These are phyloP conservation scores for Venustaconcha ellipsiformis DNA, from an alignment of 1,140 invertebrate species.

Conservation along the genomic window DNA sequence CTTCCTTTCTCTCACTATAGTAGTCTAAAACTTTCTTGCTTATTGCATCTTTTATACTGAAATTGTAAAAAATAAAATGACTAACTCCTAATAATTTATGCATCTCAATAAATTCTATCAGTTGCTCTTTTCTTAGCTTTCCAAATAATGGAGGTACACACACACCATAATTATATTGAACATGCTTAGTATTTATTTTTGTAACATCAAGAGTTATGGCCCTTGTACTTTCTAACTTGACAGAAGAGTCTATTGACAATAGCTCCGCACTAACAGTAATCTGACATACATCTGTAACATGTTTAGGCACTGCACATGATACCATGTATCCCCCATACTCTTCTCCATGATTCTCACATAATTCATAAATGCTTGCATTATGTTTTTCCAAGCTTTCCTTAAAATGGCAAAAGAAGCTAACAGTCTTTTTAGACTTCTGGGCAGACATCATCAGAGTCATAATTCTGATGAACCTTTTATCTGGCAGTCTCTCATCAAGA, in stretches of 20 bases:
- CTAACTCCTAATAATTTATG: slow-evolving; percentile 57
- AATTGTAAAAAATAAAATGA: slow-evolving; percentile 63
- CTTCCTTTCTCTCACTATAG: slow-evolving; percentile 43
- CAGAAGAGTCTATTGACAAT: background rate
- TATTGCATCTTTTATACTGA: slow-evolving; percentile 37
- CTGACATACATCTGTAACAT: slow-evolving; percentile 23
- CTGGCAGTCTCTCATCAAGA: slow-evolving; percentile 28
- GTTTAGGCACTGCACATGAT: slow-evolving; percentile 46
- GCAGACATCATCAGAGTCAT: slow-evolving; percentile 33
- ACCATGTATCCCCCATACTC: slow-evolving; percentile 59
- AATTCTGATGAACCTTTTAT: slow-evolving; percentile 29
- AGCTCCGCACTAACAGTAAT: slow-evolving; percentile 23
- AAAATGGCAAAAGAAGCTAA: slow-evolving; percentile 38
- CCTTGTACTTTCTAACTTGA: background rate
- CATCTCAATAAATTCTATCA: slow-evolving; percentile 65
- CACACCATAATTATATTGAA: slow-evolving; percentile 41
- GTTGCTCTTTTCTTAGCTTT: slow-evolving; percentile 35
- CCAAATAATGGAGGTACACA: slow-evolving; percentile 66
- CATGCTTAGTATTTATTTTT: background rate
- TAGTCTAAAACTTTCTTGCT: slow-evolving; percentile 49
- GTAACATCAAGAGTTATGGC: slow-evolving; percentile 21
- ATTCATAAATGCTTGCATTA: slow-evolving; percentile 39
- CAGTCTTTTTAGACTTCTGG: slow-evolving; percentile 20
- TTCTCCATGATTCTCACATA: slow-evolving; percentile 65
- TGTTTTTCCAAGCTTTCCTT: background rate